These are phyloP conservation scores for Seladonia tumulorum DNA, from an alignment of 2,888 invertebrate genomes.

Conservation along the genomic window DNA sequence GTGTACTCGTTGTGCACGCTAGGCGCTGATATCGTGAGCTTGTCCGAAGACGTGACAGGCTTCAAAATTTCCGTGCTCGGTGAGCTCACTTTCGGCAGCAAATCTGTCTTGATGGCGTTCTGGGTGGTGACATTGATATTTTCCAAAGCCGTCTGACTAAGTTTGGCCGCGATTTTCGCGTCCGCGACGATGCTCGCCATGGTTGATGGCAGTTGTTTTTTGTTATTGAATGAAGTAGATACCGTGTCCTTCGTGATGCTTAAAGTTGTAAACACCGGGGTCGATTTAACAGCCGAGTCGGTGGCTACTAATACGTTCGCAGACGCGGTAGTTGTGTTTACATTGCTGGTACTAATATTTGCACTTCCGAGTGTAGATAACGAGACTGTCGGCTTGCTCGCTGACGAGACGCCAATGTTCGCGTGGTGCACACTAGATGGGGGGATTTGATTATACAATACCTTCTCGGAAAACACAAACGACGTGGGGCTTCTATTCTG, in stretches of 20 bases:
- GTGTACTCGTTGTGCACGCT: conserved; percentile 45
- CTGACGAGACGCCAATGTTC: conserved; percentile 78
- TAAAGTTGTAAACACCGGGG: conserved; percentile 38
- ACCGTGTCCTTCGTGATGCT: conserved; percentile 59
- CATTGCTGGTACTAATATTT: conserved; percentile 26
- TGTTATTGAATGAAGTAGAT: conserved; percentile 63
- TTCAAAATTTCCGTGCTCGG: conserved; percentile 50
- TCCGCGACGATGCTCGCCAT: conserved; percentile 79
- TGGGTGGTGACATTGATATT: conserved; percentile 52
- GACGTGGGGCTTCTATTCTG: conserved; percentile 60
- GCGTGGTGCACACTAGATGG: conserved; percentile 80
- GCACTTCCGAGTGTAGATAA: conserved; percentile 42
- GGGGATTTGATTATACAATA: conserved; percentile 73
- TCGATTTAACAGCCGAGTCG: conserved; percentile 48
- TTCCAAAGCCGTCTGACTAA: conserved; percentile 74
- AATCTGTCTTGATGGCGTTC: conserved; percentile 40
- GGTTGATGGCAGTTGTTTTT: conserved; percentile 68
- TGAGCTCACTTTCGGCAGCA: conserved; percentile 34
- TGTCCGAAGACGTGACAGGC: conserved; percentile 28
- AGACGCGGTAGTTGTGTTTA: conserved; percentile 20
- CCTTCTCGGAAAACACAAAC: conserved; percentile 73
- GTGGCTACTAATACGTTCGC: conserved; percentile 13
- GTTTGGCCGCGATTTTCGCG: conserved; percentile 79
- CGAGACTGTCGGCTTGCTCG: conserved; percentile 64
- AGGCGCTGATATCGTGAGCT: conserved; percentile 22